Percentiles rank a stretch among this genome's conserved stretches.
These are phyloP conservation scores for Manis javanica DNA, from an alignment of 2,797 vertebrate genomes.

Conservation along the genomic window DNA sequence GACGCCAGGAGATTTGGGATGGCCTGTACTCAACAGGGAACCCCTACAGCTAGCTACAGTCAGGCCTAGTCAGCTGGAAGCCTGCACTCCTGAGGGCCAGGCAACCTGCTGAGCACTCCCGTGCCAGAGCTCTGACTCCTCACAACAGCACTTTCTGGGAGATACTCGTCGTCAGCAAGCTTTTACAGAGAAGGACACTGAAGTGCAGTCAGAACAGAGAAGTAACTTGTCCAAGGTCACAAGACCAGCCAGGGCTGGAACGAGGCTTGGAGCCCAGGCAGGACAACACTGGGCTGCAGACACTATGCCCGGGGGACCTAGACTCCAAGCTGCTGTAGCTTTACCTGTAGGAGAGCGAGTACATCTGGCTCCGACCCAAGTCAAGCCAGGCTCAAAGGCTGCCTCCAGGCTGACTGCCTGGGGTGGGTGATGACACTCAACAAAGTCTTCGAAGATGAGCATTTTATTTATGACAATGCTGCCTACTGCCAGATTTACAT, in stretches of 20 bases:
- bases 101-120: not conserved
- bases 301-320: not conserved
- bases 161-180: not conserved
- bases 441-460: not conserved
- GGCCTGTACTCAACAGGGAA: not conserved
- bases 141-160: not conserved
- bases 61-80: no score
- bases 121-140: not conserved
- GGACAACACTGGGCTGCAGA: not conserved
- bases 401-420: not conserved
- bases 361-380: accelerated
- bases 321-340: no score
- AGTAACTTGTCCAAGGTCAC: not conserved
- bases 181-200: not conserved
- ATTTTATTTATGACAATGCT: accelerated
- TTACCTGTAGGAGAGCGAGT: accelerated
- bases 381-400: not conserved
- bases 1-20: not conserved
- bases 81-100: not conserved
- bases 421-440: not conserved
- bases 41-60: not conserved
- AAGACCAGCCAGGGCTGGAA: not conserved
- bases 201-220: not conserved
- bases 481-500: not conserved
- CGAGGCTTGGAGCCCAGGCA: not conserved